Evolutionary conservation across 2,888 invertebrate genomes (phyloP), one percentile per base, ranked within the genome.

Genomic region (Drosophila meridionalis): DNA sequence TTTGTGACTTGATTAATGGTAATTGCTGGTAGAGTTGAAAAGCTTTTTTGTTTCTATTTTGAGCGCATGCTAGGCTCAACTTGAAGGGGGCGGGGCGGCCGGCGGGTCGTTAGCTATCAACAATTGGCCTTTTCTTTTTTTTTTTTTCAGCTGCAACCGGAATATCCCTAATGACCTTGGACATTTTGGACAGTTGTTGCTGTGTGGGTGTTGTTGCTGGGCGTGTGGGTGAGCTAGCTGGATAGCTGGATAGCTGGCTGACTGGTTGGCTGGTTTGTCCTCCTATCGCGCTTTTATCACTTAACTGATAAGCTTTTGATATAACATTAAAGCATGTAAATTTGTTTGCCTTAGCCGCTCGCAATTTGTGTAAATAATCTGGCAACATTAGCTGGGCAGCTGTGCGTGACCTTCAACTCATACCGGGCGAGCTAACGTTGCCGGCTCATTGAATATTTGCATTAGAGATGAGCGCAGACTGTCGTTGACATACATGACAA

Each of bases 221-320:
- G n/a, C 7, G 14, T 20, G 26, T n/a, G 3, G 14, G 7, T 30
- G 28, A n/a, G 4, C n/a, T 14, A 3, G 42, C 11, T 7, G 14
- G 2, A 12, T 9, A 11, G 45, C 34, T 32, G 48, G 32, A 32
- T 5, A 30, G 30, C 2, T 14, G 12, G 30, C 6, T 28, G 48
- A 5, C 1, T 11, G 26, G 9, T 11, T 9, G 43, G 20, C 20
- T 6, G n/a, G n/a, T 8, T 14, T 2, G 45, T 43, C 8, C 3
- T 12, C n/a, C 14, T 43, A 55, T 62, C 55, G 42, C 61, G 55
- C 61, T 43, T 62, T 62, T 62, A 55, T 60, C 60, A 43, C 61
- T 34, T n/a, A 62, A 62, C 61, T 62, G 61, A 62, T 62, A 62
- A 62, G 55, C 55, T 40, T 50, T 60, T 60, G 40, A 55, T 55